Conservation (phyloP, 2,113 vertebrate genomes). For the Fukomys damarensis region DNA sequence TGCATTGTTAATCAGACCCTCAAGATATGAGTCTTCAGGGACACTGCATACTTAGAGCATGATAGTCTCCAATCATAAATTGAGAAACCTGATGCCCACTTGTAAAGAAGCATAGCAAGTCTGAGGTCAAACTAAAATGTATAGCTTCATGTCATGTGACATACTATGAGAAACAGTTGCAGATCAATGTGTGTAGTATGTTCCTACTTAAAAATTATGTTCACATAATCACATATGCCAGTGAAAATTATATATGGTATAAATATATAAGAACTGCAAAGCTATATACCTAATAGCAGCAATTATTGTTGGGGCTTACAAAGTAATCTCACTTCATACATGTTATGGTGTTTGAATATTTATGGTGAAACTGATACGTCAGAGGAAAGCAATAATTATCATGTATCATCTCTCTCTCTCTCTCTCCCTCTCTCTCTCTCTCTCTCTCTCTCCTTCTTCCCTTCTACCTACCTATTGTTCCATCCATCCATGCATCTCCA, state of each 20-base stretch:
- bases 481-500: not conserved
- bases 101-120: not conserved
- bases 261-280: not conserved
- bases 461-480: not conserved
- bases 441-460: not conserved
- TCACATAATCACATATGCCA: not conserved
- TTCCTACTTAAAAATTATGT: not conserved
- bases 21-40: not conserved
- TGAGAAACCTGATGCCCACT: not conserved
- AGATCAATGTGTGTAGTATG: not conserved
- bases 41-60: not conserved
- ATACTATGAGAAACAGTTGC: not conserved
- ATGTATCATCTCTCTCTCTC: not conserved
- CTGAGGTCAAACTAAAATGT: not conserved
- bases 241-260: not conserved
- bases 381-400: slow-evolving; percentile 13
- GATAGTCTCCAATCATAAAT: not conserved
- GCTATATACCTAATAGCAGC: not conserved
- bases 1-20: not conserved
- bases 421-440: not conserved
- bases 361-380: not conserved
- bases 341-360: not conserved
- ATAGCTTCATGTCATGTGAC: not conserved
- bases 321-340: not conserved
- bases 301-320: not conserved